A percentile compares a stretch with the other conserved stretches of the same genome.
Conservation (phyloP, 2,888 invertebrate genomes). For the Odontocerum albicorne region DNA sequence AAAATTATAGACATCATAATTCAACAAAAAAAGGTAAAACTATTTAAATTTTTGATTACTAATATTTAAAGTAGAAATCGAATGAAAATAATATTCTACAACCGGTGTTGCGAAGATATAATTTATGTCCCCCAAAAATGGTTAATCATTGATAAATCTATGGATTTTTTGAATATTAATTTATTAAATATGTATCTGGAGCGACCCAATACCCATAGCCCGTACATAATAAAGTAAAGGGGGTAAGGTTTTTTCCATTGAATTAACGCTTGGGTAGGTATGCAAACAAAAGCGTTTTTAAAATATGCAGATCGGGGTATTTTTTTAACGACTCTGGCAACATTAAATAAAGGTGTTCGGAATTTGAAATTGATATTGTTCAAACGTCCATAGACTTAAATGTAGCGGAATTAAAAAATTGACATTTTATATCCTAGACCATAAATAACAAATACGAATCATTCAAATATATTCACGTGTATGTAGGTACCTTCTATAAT, state of each 20-base stretch:
- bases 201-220: no score
- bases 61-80: no score
- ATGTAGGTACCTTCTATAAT: background rate
- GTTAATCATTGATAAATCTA: constrained; percentile 34
- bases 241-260: constrained; percentile 15
- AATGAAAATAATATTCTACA: no score
- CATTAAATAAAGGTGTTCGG: constrained; percentile 29
- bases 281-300: constrained; percentile 34
- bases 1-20: no score
- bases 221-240: constrained; percentile 5
- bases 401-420: constrained; percentile 27
- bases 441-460: constrained; percentile 11
- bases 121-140: constrained; percentile 29
- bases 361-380: constrained; percentile 25
- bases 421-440: constrained; percentile 9
- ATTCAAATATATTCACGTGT: background rate
- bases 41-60: no score
- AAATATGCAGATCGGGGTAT: constrained; percentile 36
- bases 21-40: no score
- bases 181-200: constrained; percentile 27
- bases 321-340: constrained; percentile 28
- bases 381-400: constrained; percentile 18
- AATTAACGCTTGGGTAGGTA: constrained; percentile 35
- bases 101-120: constrained; percentile 25
- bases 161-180: constrained; percentile 34